Conservation (phyloP, 1,140 invertebrate genomes). For the Cardiocondyla obscurior region DNA sequence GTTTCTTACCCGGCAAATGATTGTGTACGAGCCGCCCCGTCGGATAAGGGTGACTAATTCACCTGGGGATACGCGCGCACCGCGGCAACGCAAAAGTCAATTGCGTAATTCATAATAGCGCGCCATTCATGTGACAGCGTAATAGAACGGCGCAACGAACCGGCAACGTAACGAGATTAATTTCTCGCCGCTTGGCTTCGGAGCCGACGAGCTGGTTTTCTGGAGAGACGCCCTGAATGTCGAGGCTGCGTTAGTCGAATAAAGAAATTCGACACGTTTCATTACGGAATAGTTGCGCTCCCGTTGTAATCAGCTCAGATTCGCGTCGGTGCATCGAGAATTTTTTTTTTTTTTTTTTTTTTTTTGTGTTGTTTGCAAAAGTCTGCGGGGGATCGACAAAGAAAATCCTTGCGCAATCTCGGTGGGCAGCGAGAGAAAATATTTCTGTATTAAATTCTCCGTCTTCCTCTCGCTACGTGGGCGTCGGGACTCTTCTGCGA, state of each 20-base stretch:
- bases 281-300: background rate
- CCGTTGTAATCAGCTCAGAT: background rate
- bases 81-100: background rate
- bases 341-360: too few relatives aligned
- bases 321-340: background rate
- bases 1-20: background rate
- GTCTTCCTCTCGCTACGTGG: background rate
- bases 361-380: too few relatives aligned
- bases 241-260: background rate
- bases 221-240: background rate
- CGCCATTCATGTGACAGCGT: conserved; percentile 23
- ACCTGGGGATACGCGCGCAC: background rate
- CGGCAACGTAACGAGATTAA: conserved; percentile 43
- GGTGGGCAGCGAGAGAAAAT: conserved; percentile 4
- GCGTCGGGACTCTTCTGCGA: background rate
- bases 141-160: conserved; percentile 43
- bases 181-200: conserved; percentile 8
- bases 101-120: conserved; percentile 36
- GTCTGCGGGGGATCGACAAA: background rate
- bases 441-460: conserved; percentile 14
- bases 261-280: conserved; percentile 5
- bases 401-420: conserved; percentile 23
- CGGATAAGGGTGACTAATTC: background rate
- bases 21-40: background rate
- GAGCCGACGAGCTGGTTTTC: conserved; percentile 16